Percentiles rank a stretch among this genome's conserved stretches.
These are phyloP conservation scores for Thalassaphorura encarpata DNA, from an alignment of 1,140 invertebrate species.

Conservation along the genomic window DNA sequence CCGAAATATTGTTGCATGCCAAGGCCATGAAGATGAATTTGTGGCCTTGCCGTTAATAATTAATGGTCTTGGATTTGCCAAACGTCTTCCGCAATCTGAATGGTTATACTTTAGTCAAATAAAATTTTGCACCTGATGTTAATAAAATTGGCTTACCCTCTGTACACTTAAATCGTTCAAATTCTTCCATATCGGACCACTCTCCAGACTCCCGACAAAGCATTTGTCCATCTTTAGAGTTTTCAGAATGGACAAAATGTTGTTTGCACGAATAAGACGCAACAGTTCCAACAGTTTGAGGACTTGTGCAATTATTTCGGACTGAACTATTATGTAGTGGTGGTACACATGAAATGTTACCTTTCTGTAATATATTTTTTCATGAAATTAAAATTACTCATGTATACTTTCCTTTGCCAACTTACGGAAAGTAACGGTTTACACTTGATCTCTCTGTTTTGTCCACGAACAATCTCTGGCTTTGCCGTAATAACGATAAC, in stretches of 20 bases:
- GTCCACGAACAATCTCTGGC: no score
- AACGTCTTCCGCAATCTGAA: background rate
- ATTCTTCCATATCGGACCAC: background rate
- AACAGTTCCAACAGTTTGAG: background rate
- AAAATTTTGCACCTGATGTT: no score
- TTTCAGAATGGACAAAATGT: background rate
- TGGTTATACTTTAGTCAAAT: no score
- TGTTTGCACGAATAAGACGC: background rate
- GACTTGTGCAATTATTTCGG: background rate
- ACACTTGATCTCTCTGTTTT: no score
- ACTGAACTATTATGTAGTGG: no score
- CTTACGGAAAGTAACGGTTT: no score
- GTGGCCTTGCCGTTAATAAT: background rate
- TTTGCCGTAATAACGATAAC: no score
- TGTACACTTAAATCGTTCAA: background rate
- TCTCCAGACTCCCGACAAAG: background rate
- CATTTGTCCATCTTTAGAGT: background rate
- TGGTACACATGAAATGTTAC: no score
- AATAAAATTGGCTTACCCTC: no score
- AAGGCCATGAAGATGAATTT: background rate
- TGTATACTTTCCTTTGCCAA: no score
- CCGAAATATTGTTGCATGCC: conserved; percentile 1
- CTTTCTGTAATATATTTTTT: no score
- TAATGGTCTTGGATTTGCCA: background rate
- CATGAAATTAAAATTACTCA: no score